These are phyloP conservation scores for Epinotia bilunana DNA, from an alignment of 2,888 invertebrate genomes.

Conservation along the genomic window DNA sequence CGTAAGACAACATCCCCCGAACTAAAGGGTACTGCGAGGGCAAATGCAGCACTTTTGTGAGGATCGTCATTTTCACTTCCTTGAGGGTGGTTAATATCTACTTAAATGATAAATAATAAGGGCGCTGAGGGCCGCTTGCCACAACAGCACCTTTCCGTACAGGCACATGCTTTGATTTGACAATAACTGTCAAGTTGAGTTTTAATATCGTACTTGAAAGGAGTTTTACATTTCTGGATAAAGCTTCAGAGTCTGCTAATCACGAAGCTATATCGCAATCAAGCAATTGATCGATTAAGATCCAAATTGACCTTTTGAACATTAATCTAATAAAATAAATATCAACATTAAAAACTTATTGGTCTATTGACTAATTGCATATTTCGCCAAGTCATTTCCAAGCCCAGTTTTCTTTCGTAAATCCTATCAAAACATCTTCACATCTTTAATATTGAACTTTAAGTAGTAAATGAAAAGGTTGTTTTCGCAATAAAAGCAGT, in stretches of 20 bases:
- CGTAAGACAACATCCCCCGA: constrained; percentile 89
- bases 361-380: constrained; percentile 39
- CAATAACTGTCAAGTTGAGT: constrained; percentile 5
- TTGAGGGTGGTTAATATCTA: constrained; percentile 16
- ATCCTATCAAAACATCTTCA: not conserved
- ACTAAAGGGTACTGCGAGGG: constrained; percentile 74
- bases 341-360: constrained; percentile 38
- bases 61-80: constrained; percentile 60
- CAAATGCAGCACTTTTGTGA: constrained; percentile 77
- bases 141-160: constrained; percentile 6
- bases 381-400: constrained; percentile 32
- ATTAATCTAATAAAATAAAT: constrained; percentile 34
- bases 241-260: not conserved
- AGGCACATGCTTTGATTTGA: constrained; percentile 25
- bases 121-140: constrained; percentile 13
- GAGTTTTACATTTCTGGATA: not conserved
- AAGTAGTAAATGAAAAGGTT: not conserved
- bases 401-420: not conserved
- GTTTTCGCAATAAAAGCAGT: not conserved
- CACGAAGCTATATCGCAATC: not conserved
- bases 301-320: constrained; percentile 21
- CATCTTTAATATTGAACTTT: not conserved
- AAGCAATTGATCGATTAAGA: constrained; percentile 6
- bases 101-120: constrained; percentile 18
- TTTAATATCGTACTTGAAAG: not conserved